Evolutionary conservation across 2,888 invertebrate species (phyloP).

Genomic region (Stictocephala bisonia): DNA sequence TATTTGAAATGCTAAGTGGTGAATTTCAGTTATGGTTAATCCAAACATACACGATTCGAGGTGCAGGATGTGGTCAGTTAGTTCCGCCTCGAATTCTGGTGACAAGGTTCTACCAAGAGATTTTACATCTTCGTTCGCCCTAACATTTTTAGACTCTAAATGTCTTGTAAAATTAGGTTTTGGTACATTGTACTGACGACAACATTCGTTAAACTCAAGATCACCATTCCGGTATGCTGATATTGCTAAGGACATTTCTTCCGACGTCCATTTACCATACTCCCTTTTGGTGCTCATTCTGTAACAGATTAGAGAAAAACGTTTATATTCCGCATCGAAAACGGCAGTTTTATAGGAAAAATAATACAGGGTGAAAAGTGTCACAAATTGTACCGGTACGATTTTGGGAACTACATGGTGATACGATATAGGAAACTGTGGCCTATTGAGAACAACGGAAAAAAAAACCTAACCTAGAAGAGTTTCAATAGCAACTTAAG

Average conservation of each 20-base stretch:
- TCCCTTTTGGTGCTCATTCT: conserved; percentile 18
- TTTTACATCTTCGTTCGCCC: conserved; percentile 9
- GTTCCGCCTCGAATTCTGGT: not conserved
- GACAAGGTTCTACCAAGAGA: conserved; percentile 2
- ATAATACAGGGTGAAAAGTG: too few relatives aligned
- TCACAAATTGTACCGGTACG: conserved; percentile 25
- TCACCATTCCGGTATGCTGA: conserved; percentile 25
- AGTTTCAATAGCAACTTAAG: too few relatives aligned
- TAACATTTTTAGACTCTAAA: not conserved
- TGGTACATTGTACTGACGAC: conserved; percentile 8
- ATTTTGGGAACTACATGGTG: not conserved
- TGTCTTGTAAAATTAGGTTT: conserved; percentile 18
- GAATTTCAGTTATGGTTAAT: conserved; percentile 15
- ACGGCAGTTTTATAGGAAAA: not conserved
- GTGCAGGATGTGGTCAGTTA: not conserved
- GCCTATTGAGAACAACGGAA: not conserved
- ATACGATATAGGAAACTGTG: conserved; percentile 32
- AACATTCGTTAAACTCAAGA: conserved; percentile 32
- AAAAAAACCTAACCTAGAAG: not conserved
- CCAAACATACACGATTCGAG: conserved; percentile 26
- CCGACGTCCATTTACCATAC: conserved; percentile 25
- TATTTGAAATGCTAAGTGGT: conserved; percentile 17
- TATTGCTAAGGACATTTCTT: conserved; percentile 22
- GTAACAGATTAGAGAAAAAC: conserved; percentile 15
- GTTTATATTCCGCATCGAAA: too few relatives aligned